Conservation (phyloP, 2,888 invertebrate genomes). For the Hypena proboscidalis region DNA sequence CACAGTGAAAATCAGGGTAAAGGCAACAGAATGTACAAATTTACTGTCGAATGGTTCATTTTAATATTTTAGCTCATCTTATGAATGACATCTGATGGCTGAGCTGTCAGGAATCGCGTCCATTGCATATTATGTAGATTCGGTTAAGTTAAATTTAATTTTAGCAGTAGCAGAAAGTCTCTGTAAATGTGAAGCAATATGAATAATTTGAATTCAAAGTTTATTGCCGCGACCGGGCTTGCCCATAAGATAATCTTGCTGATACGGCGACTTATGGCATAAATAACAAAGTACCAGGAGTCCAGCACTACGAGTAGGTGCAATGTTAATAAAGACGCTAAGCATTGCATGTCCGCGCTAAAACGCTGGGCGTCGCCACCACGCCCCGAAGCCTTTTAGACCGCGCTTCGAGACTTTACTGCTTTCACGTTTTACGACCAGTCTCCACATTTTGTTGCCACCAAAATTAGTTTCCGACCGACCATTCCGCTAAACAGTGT, state of each 20-base stretch:
- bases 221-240: conserved; percentile 15
- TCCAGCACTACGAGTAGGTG: conserved; percentile 51
- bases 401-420: conserved; percentile 63
- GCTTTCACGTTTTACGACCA: conserved; percentile 67
- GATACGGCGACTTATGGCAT: conserved; percentile 27
- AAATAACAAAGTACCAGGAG: conserved; percentile 49
- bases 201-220: conserved; percentile 30
- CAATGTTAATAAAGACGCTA: conserved; percentile 74
- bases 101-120: too few species aligned
- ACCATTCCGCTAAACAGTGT: conserved; percentile 43
- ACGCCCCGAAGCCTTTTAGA: conserved; percentile 71
- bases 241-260: conserved; percentile 13
- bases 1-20: conserved; percentile 23
- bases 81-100: too few species aligned
- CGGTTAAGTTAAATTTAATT: conserved; percentile 12
- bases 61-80: too few species aligned
- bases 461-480: conserved; percentile 55
- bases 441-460: conserved; percentile 63
- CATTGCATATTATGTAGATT: conserved; percentile 7
- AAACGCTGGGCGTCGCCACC: conserved; percentile 75
- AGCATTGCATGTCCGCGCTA: conserved; percentile 64
- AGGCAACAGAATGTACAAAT: too few species aligned
- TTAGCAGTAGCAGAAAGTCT: conserved; percentile 4
- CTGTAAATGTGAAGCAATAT: conserved; percentile 9
- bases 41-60: too few species aligned